Base-by-base conservation (phyloP, 2,797 vertebrate genomes). In the Acropternis orthonyx region DNA sequence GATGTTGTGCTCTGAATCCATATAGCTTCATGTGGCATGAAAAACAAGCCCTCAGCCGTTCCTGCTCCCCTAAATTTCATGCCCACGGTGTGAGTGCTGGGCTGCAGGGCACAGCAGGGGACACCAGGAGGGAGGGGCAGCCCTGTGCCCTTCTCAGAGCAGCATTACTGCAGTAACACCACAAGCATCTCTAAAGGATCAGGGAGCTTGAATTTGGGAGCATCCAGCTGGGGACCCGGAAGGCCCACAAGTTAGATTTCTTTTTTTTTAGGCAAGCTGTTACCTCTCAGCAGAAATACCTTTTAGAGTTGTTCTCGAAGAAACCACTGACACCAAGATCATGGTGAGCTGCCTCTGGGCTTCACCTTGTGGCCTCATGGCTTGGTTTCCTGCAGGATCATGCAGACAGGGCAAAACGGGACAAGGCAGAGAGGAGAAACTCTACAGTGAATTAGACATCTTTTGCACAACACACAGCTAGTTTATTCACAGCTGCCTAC, bases 21-120 rank as follows among this genome's bases (percentile, higher is more conserved):
- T 12, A 21, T 8, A 61, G 26, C 39, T 85, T 79, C 13, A 8
- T 2, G 4, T 24, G 43, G n/a, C 63, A 22, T 67, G 39, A n/a
- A 36, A 84, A 68, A 69, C 37, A 79, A 88, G 14, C 34, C 63
- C 49, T 65, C 32, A 8, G 1, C 20, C 44, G 2, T 11, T 55
- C 51, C 74, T 78, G 62, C 49, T 48, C 10, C 21, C 21, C 30
- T 26, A 3, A 5, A 48, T 78, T 23, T 34, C 39, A 14, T 16
- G 16, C 61, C 46, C 16, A 1, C 43, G 12, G 20, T 51, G 59
- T 4, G 32, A 63, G 59, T 6, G 18, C 14, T 24, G 54, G 46
- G 32, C 51, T 63, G 54, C 36, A 4, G 0, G 0, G 44, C 8
- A 1, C 39, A 15, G 51, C 49, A 43, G 28, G 56, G 23, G 36